A percentile compares a stretch with the other conserved stretches of the same genome.
Evolutionary conservation across 2,113 vertebrate genomes (phyloP).

Genomic region (Enhydra lutris): DNA sequence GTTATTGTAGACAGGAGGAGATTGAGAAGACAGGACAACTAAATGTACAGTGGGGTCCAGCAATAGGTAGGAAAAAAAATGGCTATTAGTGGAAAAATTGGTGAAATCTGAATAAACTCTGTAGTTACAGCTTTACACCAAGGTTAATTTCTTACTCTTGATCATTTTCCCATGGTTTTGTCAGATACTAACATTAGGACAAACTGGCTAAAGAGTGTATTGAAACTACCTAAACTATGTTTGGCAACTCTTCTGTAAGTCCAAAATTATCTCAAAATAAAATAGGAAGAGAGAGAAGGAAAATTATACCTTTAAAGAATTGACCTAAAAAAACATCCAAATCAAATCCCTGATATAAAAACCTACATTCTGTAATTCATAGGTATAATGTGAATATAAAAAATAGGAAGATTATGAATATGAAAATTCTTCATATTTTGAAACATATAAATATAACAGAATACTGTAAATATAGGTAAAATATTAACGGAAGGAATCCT

Average conservation of each 20-base stretch:
- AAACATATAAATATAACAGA: not conserved
- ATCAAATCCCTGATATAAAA: not conserved
- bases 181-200: not conserved
- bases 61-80: not conserved
- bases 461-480: not conserved
- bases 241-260: not conserved
- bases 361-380: not conserved
- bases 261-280: not conserved
- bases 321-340: not conserved
- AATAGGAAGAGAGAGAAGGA: not conserved
- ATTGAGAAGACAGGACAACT: not conserved
- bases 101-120: not conserved
- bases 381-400: not conserved
- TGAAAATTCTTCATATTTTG: not conserved
- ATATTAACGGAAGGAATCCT: not conserved
- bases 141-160: not conserved
- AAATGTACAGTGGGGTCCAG: not conserved
- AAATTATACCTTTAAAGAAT: not conserved
- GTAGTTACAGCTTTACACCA: not conserved
- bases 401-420: not conserved
- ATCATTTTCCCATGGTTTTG: not conserved
- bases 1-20: not conserved
- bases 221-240: not conserved
- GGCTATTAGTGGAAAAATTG: not conserved
- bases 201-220: fast-evolving